Evolutionary conservation across 1,140 invertebrate species (phyloP), one percentile per base, ranked within the genome.

Genomic region (Euura saliciscinereae): DNA sequence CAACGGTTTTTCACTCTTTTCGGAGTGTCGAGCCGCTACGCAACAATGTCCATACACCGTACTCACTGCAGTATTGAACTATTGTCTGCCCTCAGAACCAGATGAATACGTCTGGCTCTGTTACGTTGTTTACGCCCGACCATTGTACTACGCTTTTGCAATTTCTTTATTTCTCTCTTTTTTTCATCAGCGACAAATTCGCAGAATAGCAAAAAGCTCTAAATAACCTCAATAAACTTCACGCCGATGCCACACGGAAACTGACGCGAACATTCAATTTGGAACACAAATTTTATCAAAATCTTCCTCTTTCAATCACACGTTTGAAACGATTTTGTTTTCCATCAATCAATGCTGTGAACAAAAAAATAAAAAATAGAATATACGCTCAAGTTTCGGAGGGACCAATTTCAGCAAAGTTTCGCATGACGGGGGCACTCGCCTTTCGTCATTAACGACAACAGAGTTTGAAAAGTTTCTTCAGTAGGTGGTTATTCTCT

Each of bases 361-460:
- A 28, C 28, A 28, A 28, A 28, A 28, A 28, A 28, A 28, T 28
- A 28, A 28, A 28, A 28, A 28, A 28, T 28, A 28, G 28, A 28
- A 28, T 28, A 28, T 28, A 28, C 28, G 28, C 1, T 28, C 28
- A 28, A 28, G 28, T 28, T 28, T 28, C 28, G 28, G 28, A 28
- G 28, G 28, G 28, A 28, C 28, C 28, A 28, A 28, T 28, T 28
- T 28, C 28, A 1, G 28, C 28, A 28, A 28, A 28, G 28, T 28
- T 28, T 28, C 28, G 28, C 28, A 28, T 28, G 28, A 28, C 28
- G 28, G 75, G 66, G 70, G 75, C 76, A 76, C 75, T 76, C 74
- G 75, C 77, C 75, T 80, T 78, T 69, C 45, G 65, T 80, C 76
- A 78, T 79, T 78, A 78, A 78, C 76, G 76, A 73, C 73, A 74